Conservation (phyloP, 2,113 vertebrate genomes). For the Potamarius usumacintae region DNA sequence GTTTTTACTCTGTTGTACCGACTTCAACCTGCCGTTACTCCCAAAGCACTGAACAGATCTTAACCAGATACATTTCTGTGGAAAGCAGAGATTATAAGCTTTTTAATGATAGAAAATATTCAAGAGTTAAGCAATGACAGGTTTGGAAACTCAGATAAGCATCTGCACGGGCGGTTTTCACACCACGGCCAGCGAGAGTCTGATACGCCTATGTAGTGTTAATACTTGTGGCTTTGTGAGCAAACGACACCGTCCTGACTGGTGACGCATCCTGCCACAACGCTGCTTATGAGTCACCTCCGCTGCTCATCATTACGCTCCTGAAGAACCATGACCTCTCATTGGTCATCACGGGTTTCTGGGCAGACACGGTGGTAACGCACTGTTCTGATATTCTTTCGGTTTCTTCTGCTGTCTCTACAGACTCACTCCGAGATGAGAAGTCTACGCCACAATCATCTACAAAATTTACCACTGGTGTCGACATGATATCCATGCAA, state of each 20-base stretch:
- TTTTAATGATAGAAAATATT: no score
- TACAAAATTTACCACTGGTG: background rate
- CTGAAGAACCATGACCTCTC: conserved; percentile 11
- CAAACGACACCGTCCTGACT: conserved; percentile 29
- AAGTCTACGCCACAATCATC: background rate
- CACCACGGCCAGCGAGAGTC: no score
- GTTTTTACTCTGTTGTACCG: no score
- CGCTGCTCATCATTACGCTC: conserved; percentile 36
- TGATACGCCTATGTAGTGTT: no score
- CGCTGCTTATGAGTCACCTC: conserved; percentile 15
- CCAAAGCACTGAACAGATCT: no score
- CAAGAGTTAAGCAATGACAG: no score
- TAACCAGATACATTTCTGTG: no score
- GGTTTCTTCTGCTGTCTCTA: background rate
- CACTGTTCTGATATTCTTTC: background rate
- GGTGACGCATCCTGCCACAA: conserved; percentile 22
- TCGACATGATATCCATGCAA: background rate
- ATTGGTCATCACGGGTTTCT: conserved; percentile 11
- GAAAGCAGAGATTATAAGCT: no score
- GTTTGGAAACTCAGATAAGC: no score
- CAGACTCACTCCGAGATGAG: background rate
- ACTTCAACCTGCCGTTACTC: no score
- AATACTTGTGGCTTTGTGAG: conserved; percentile 16
- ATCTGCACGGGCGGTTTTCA: no score
- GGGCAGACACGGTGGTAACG: background rate